A percentile compares a stretch with the other conserved stretches of the same genome.
Conservation (phyloP, 2,113 vertebrate species). For the Marcusenius ussheri region DNA sequence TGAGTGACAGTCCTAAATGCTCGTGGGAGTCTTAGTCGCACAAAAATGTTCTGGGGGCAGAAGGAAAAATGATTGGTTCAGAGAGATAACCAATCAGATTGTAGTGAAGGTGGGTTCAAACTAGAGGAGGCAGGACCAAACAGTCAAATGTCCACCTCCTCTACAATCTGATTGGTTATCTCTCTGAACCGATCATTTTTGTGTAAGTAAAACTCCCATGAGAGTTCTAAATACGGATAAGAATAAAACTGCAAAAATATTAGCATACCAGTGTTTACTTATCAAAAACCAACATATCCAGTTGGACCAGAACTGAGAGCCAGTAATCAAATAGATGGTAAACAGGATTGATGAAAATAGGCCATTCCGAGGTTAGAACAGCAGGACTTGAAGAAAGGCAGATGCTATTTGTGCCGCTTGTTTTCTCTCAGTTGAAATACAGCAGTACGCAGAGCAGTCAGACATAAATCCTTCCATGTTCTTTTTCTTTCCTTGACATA, state of each 20-base stretch:
- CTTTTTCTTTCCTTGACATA: background rate
- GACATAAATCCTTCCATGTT: background rate
- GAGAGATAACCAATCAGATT: too few species aligned
- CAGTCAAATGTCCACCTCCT: too few species aligned
- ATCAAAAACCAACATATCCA: background rate
- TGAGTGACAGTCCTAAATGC: background rate
- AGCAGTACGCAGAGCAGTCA: background rate
- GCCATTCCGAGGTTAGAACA: background rate
- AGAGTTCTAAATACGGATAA: background rate
- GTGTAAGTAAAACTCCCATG: background rate
- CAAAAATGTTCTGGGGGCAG: too few species aligned
- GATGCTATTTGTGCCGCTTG: background rate
- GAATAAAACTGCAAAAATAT: background rate
- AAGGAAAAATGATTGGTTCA: too few species aligned
- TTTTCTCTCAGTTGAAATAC: background rate
- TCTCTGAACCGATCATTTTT: too few species aligned
- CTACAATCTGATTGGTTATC: too few species aligned
- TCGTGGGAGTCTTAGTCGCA: too few species aligned
- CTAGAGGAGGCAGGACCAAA: too few species aligned
- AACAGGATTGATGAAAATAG: background rate
- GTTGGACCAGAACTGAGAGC: background rate
- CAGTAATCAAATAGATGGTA: background rate
- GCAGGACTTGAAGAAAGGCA: background rate
- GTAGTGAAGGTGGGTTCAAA: too few species aligned
- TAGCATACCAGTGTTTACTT: background rate